Evolutionary conservation across 2,888 invertebrate species (phyloP), one percentile per base, ranked within the genome.

Genomic region (Ctenicera cuprea): DNA sequence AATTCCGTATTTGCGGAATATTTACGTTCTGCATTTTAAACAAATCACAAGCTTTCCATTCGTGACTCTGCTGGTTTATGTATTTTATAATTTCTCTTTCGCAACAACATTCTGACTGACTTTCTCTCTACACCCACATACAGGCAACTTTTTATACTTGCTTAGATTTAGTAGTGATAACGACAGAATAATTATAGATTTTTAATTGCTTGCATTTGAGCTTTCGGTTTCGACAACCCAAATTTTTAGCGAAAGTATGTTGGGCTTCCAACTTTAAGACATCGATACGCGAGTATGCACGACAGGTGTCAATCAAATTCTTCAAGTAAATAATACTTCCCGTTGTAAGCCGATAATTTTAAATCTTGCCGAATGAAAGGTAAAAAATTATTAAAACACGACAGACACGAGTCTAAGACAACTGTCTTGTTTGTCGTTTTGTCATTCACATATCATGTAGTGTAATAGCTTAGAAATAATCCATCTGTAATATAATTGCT

Each of bases 1-100:
- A 57, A 73, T 64, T 68, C 73, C 73, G 65, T 48, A 73, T 68
- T 69, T 68, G 68, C 45, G 18, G 43, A 38, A 59, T 64, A 73
- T 70, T 74, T 70, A 74, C 54, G 59, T 59, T 26, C 43, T 61
- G 62, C 30, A 69, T 75, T 75, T 68, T 59, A 57, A 57, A 75
- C 72, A 75, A 75, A 75, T 75, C 75, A 67, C 70, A 57, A 64
- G 72, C 74, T 76, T 77, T 75, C 75, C 59, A 75, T 71, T 77
- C 76, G 76, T 77, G 76, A 77, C 76, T 64, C 64, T 65, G 64
- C 48, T 52, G 59, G 68, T 67, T 62, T 67, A 71, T 67, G 50
- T 68, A 73, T 76, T 74, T 69, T 70, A 66, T 71, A 77, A 77
- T 73, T 71, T 73, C 76, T 71, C 72, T 77, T 75, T 77, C 76